Percentiles rank a stretch among this genome's conserved stretches.
Evolutionary conservation across 1,140 invertebrate genomes (phyloP).

Genomic region (Dinothrombium tinctorium): DNA sequence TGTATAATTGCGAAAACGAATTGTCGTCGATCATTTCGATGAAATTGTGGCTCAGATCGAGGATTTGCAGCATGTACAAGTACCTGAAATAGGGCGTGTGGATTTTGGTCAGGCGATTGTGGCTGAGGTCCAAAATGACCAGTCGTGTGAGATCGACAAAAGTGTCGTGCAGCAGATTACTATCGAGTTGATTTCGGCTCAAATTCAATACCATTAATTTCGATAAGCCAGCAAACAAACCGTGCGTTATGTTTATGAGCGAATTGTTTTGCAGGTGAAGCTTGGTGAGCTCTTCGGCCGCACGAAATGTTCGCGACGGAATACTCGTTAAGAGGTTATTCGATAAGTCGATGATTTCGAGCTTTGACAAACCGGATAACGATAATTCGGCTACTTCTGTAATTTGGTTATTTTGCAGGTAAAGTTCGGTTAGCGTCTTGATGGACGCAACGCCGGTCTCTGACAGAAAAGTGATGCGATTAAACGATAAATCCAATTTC

Average conservation of each 20-base stretch:
- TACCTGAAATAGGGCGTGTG: constrained; percentile 56
- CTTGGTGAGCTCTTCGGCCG: constrained; percentile 50
- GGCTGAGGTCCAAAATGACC: constrained; percentile 55
- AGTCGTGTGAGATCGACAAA: constrained; percentile 64
- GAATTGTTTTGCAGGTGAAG: constrained; percentile 67
- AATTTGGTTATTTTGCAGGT: constrained; percentile 49
- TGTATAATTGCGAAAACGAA: constrained; percentile 55
- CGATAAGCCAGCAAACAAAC: constrained; percentile 46
- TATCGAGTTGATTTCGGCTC: constrained; percentile 57
- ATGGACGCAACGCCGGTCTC: constrained; percentile 46
- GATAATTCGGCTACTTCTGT: constrained; percentile 41
- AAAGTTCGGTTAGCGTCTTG: constrained; percentile 42
- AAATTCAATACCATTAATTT: constrained; percentile 60
- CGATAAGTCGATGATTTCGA: constrained; percentile 45
- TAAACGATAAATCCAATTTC: constrained; percentile 49
- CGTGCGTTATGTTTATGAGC: constrained; percentile 43
- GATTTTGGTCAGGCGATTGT: constrained; percentile 53
- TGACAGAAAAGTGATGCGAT: constrained; percentile 48
- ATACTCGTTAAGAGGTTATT: constrained; percentile 56
- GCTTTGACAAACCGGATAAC: constrained; percentile 34
- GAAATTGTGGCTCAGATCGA: constrained; percentile 51
- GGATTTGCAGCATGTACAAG: constrained; percentile 51
- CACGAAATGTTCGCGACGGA: constrained; percentile 54
- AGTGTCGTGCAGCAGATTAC: constrained; percentile 48
- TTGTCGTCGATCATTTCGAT: constrained; percentile 49